These are phyloP conservation scores for Thereva unica DNA, from an alignment of 2,888 invertebrate species.

Conservation along the genomic window DNA sequence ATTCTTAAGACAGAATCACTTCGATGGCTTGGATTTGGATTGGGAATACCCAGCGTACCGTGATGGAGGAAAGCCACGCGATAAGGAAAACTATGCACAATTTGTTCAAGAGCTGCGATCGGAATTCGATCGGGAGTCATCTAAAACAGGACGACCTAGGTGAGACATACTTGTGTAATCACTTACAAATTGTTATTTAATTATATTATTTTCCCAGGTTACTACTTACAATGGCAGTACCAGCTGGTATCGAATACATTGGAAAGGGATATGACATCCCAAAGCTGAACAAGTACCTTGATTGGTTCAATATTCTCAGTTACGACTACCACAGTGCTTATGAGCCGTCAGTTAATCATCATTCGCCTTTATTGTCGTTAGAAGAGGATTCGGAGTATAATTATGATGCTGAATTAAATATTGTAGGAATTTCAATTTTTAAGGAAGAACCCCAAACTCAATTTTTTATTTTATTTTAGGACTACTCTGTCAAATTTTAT, in stretches of 20 bases:
- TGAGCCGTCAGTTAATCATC: slow-evolving; percentile 89
- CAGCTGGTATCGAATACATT: slow-evolving; percentile 90
- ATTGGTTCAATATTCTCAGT: slow-evolving; percentile 89
- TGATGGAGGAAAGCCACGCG: slow-evolving; percentile 75
- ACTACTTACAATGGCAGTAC: slow-evolving; percentile 90
- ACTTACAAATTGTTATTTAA: slow-evolving; percentile 16
- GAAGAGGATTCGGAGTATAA: slow-evolving; percentile 85
- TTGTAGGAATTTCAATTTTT: slow-evolving; percentile 67
- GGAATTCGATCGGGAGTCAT: slow-evolving; percentile 85
- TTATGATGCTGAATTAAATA: slow-evolving; percentile 83
- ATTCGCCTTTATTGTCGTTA: slow-evolving; percentile 80
- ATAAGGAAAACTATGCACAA: slow-evolving; percentile 84
- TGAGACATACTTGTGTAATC: slow-evolving; percentile 19
- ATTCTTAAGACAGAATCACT: slow-evolving; percentile 88
- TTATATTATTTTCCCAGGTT: slow-evolving; percentile 58
- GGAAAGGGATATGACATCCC: slow-evolving; percentile 92
- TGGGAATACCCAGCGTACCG: slow-evolving; percentile 68
- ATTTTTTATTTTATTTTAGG: slow-evolving; percentile 60
- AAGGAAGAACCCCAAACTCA: neutral
- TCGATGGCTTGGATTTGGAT: slow-evolving; percentile 90
- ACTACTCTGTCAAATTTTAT: slow-evolving; percentile 83
- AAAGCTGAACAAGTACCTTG: slow-evolving; percentile 82
- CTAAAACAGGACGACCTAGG: slow-evolving; percentile 77
- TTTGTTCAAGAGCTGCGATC: slow-evolving; percentile 86
- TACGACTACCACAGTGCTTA: slow-evolving; percentile 93